Evolutionary conservation across 2,888 invertebrate species (phyloP), one percentile per base, ranked within the genome.

Genomic region (Eilema caniola): DNA sequence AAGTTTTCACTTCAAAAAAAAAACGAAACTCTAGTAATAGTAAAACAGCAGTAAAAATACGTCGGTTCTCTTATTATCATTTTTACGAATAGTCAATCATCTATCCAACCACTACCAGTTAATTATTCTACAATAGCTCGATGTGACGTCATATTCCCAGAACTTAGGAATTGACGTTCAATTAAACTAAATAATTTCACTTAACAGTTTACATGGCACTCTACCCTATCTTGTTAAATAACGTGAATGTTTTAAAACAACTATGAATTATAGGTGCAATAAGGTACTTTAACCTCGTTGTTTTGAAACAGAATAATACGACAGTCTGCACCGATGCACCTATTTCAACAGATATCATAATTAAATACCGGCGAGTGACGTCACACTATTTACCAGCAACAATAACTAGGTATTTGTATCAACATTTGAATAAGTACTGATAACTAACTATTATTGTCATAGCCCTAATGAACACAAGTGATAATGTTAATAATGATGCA

Each of bases 281-380:
- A 59, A 62, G 57, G 57, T 53, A 25, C 62, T 66, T 66, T 37
- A 63, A 62, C 53, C 63, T 66, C 23, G 33, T 53, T 60, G 67
- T 61, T 67, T 67, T 64, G 31, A 69, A 33, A 60, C 64, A 64
- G 20, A 56, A 37, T n/a, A 57, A 62, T 41, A 68, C 7, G 23
- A 33, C 33, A 66, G 31, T 67, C 28, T 67, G 60, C 57, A 61
- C 14, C 68, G 41, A 62, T 69, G 62, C 62, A 66, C 62, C 68
- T 68, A 69, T 66, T 59, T 68, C 24, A 59, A 72, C 56, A 72
- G 47, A 41, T 65, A 57, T 57, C 28, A 71, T 65, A 59, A 67
- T 63, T 60, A 60, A 63, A 63, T 31, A 16, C 56, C 31, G 23
- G 20, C 12, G n/a, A 12, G 53, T 28, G 28, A 16, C 31, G 28